Evolutionary conservation across 35 echinoderm and acorn worm genomes (phyloP).

Genomic region (Chiridota heheva): DNA sequence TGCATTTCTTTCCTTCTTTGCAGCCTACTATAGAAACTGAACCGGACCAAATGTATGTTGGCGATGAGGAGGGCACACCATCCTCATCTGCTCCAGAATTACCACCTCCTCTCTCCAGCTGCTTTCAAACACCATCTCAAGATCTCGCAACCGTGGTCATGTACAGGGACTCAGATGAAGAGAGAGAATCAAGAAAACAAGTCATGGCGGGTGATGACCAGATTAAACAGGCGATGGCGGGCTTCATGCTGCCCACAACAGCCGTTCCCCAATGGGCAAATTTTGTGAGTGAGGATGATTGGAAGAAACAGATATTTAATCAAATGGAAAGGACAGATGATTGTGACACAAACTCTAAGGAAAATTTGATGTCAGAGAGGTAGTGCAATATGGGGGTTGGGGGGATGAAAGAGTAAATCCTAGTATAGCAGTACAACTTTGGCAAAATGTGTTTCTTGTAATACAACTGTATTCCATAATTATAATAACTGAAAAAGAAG

Average conservation of each 20-base stretch:
- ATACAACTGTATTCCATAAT: too few species aligned
- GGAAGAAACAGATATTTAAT: constrained; percentile 49
- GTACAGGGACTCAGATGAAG: constrained; percentile 29
- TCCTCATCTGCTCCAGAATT: constrained; percentile 14
- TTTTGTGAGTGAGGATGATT: constrained; percentile 53
- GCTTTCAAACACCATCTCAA: constrained; percentile 23
- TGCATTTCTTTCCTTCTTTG: too few species aligned
- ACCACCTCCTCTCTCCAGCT: constrained; percentile 26
- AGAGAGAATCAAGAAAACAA: constrained; percentile 42
- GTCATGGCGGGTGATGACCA: constrained; percentile 72
- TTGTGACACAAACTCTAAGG: too few species aligned
- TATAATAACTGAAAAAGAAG: too few species aligned
- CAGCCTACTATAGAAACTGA: too few species aligned
- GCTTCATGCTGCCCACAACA: constrained; percentile 36
- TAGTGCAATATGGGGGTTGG: too few species aligned
- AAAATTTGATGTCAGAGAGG: too few species aligned
- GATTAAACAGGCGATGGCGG: constrained; percentile 64
- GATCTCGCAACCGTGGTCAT: constrained; percentile 31
- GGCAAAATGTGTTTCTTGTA: too few species aligned
- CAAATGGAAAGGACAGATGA: background rate
- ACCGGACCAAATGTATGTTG: too few species aligned
- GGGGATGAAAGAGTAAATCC: too few species aligned
- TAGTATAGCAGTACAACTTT: too few species aligned
- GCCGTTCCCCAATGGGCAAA: constrained; percentile 51
- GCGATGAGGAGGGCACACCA: too few species aligned